These are phyloP conservation scores for Nomada fucata DNA, from an alignment of 2,888 invertebrate genomes.

Conservation along the genomic window DNA sequence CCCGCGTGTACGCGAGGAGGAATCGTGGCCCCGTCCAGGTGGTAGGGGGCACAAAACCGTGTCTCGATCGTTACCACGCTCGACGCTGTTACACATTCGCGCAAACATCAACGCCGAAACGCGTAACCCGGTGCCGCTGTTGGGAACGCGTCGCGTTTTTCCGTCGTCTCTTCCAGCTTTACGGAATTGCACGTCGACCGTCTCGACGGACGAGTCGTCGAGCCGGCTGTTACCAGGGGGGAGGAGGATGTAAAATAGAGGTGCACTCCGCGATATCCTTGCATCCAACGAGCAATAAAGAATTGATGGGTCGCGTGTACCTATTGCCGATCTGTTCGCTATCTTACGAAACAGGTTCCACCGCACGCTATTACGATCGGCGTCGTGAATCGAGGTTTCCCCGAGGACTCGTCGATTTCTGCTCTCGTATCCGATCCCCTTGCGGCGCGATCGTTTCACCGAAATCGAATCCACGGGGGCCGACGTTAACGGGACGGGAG, in stretches of 20 bases:
- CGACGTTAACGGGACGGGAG: no score
- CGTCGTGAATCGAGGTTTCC: slow-evolving; percentile 26
- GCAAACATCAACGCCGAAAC: slow-evolving; percentile 31
- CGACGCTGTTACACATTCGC: slow-evolving; percentile 77
- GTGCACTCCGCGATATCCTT: neutral
- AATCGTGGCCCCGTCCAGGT: slow-evolving; percentile 74
- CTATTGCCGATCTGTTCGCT: neutral
- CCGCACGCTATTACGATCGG: slow-evolving; percentile 30
- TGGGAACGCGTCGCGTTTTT: neutral
- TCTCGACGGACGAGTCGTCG: no score
- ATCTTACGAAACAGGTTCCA: slow-evolving; percentile 34
- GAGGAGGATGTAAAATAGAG: no score
- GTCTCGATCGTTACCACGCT: slow-evolving; percentile 79
- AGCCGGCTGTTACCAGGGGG: no score
- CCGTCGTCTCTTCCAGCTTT: neutral
- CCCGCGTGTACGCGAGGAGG: slow-evolving; percentile 74
- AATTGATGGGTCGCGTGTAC: neutral
- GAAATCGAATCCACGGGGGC: neutral
- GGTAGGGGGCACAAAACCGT: slow-evolving; percentile 79
- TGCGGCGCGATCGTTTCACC: neutral
- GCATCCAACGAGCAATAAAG: slow-evolving; percentile 6
- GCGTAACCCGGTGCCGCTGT: slow-evolving; percentile 25
- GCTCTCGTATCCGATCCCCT: neutral
- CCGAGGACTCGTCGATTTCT: slow-evolving; percentile 9
- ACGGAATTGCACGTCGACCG: no score